Evolutionary conservation across 1,140 invertebrate species (phyloP).

Genomic region (Cataglyphis hispanica): DNA sequence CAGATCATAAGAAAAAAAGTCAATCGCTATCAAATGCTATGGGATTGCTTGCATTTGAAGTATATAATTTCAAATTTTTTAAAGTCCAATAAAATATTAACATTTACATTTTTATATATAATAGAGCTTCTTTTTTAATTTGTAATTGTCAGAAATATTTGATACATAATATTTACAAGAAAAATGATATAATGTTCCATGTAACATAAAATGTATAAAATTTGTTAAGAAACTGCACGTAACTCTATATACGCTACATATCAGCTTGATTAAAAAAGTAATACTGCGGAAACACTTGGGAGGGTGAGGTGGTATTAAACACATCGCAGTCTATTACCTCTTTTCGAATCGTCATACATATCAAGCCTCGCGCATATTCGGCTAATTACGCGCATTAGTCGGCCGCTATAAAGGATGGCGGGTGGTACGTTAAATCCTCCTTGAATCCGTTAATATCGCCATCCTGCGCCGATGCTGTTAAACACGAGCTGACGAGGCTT

Average conservation of each 20-base stretch:
- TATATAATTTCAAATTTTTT: constrained; percentile 26
- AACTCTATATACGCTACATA: constrained; percentile 37
- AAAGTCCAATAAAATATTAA: neutral
- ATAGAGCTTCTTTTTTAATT: constrained; percentile 8
- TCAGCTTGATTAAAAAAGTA: constrained; percentile 57
- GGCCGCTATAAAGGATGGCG: constrained; percentile 52
- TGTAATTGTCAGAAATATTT: constrained; percentile 35
- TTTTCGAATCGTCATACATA: constrained; percentile 43
- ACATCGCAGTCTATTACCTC: constrained; percentile 55
- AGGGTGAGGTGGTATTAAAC: constrained; percentile 56
- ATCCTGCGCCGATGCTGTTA: constrained; percentile 56
- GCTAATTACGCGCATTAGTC: constrained; percentile 62
- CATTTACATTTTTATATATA: constrained; percentile 32
- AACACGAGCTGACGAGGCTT: constrained; percentile 56
- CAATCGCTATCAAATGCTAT: constrained; percentile 44
- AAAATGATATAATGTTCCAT: constrained; percentile 40
- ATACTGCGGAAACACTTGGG: constrained; percentile 57
- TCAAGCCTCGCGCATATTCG: constrained; percentile 31
- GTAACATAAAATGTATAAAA: constrained; percentile 23
- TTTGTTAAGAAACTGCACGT: constrained; percentile 52
- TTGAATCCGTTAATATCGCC: constrained; percentile 62
- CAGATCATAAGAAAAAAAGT: constrained; percentile 33
- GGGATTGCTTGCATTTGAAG: constrained; percentile 4
- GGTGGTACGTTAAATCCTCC: constrained; percentile 53
- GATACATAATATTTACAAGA: neutral